A percentile compares a stretch with the other conserved stretches of the same genome.
Evolutionary conservation across 2,888 invertebrate species (phyloP).

Genomic region (Tiliacea citrago): DNA sequence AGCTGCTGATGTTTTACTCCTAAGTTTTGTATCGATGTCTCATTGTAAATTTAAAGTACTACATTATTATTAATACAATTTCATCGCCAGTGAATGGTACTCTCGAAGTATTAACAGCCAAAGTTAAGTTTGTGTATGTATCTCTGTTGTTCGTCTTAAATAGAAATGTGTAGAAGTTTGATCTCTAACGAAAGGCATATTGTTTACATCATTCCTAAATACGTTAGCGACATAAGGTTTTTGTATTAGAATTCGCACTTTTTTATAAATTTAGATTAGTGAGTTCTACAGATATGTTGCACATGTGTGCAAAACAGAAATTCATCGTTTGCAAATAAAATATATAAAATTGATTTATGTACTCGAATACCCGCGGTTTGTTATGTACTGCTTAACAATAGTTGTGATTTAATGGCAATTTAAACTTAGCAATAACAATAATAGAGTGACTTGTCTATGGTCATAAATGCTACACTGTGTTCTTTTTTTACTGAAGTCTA

Average conservation of each 20-base stretch:
- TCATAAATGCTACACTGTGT: neutral
- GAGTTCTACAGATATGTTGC: slow-evolving; percentile 14
- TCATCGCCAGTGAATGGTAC: slow-evolving; percentile 42
- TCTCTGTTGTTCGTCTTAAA: slow-evolving; percentile 46
- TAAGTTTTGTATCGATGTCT: slow-evolving; percentile 49
- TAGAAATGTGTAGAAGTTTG: slow-evolving; percentile 57
- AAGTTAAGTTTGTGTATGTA: slow-evolving; percentile 63
- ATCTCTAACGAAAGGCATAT: slow-evolving; percentile 65
- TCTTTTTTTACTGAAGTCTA: slow-evolving; percentile 12
- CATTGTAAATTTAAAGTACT: slow-evolving; percentile 44
- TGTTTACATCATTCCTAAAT: slow-evolving; percentile 65
- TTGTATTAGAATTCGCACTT: slow-evolving; percentile 52
- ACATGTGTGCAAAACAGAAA: slow-evolving; percentile 23
- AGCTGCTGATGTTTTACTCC: slow-evolving; percentile 36
- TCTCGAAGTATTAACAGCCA: slow-evolving; percentile 69
- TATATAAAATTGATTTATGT: slow-evolving; percentile 12
- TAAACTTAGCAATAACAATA: slow-evolving; percentile 34
- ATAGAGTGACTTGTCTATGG: slow-evolving; percentile 1
- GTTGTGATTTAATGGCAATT: slow-evolving; percentile 45
- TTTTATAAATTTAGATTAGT: slow-evolving; percentile 53
- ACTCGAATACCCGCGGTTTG: slow-evolving; percentile 39
- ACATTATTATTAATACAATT: slow-evolving; percentile 34
- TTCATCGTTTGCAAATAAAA: slow-evolving; percentile 26
- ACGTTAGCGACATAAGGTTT: slow-evolving; percentile 57
- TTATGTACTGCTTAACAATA: slow-evolving; percentile 20